These are phyloP conservation scores for Cyrtodaria siliqua DNA, from an alignment of 2,888 invertebrate genomes.

Conservation along the genomic window DNA sequence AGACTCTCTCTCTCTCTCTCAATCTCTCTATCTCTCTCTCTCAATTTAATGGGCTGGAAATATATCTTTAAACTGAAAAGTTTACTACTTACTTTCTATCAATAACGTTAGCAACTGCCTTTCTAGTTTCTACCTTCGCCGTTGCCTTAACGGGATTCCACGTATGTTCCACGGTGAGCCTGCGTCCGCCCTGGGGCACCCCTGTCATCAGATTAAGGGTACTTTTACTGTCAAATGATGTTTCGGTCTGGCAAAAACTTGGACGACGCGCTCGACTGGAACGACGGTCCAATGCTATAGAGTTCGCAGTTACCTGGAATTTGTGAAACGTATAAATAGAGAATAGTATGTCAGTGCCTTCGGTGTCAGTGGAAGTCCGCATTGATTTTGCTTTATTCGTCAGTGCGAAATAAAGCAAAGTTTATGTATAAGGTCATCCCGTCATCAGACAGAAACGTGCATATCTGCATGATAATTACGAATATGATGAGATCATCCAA, in stretches of 20 bases:
- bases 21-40: too few species aligned
- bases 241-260: constrained; percentile 35
- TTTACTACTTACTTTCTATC: constrained; percentile 46
- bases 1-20: too few species aligned
- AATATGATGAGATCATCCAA: too few species aligned
- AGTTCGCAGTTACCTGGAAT: background rate
- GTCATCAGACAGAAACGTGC: too few species aligned
- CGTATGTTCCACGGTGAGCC: constrained; percentile 17
- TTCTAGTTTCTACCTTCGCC: background rate
- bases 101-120: constrained; percentile 26
- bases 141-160: constrained; percentile 44
- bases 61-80: background rate
- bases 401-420: too few species aligned
- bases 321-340: too few species aligned
- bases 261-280: constrained; percentile 20
- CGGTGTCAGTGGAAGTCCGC: too few species aligned
- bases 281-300: background rate
- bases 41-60: background rate
- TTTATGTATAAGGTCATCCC: too few species aligned
- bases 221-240: constrained; percentile 22
- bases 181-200: constrained; percentile 26
- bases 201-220: constrained; percentile 29
- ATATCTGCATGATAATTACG: too few species aligned
- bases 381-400: too few species aligned
- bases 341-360: too few species aligned